phyloP scores from a whole-genome alignment of 1,140 invertebrate genomes.

The Drosophila quadrilineata region DNA sequence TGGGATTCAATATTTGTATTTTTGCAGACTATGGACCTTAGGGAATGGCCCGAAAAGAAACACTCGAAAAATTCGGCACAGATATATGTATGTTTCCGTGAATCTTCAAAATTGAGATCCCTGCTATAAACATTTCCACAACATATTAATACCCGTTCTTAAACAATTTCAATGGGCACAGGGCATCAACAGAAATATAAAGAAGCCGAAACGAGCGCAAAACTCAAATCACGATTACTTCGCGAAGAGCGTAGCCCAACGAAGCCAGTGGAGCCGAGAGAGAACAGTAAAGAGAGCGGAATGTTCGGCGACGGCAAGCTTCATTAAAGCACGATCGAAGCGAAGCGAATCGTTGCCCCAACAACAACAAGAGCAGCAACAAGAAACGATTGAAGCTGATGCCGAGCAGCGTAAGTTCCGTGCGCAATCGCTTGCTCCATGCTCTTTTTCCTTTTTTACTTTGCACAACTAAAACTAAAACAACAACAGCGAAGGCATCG shows the following conservation, averaged over 20 bases:
- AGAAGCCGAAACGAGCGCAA: too few relatives aligned
- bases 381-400: conserved; percentile 10
- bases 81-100: too few relatives aligned
- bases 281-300: not conserved
- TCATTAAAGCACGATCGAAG: conserved; percentile 48
- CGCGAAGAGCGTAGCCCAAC: conserved; percentile 18
- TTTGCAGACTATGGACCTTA: too few relatives aligned
- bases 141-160: too few relatives aligned
- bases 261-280: not conserved
- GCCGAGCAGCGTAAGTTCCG: conserved; percentile 42
- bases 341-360: conserved; percentile 20
- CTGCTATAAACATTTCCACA: too few relatives aligned
- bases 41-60: too few relatives aligned
- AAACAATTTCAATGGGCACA: too few relatives aligned
- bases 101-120: too few relatives aligned
- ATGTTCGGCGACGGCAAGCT: conserved; percentile 30
- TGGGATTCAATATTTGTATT: too few relatives aligned
- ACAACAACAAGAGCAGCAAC: not conserved
- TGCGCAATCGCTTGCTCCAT: conserved; percentile 28
- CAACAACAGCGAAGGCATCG: not conserved
- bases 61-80: too few relatives aligned
- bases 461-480: conserved; percentile 17
- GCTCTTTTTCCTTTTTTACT: conserved; percentile 47
- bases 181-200: too few relatives aligned
- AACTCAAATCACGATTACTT: conserved; percentile 70